Percentiles rank a stretch among this genome's conserved stretches.
phyloP scores from a whole-genome alignment of 2,113 vertebrate species.

The Natator depressus region DNA sequence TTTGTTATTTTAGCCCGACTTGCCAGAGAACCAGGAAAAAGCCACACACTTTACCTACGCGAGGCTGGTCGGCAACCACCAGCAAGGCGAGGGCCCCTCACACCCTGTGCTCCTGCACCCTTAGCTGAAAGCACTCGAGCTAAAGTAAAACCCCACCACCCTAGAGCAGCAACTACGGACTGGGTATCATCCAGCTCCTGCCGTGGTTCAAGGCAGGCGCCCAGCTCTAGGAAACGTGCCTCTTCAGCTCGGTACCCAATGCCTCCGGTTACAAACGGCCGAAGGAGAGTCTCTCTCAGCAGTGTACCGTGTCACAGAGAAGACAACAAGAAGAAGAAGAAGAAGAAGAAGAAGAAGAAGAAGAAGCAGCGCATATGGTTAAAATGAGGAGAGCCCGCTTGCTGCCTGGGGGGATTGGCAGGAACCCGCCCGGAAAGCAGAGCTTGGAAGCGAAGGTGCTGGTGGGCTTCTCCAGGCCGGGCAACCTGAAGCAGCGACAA shows the following conservation, averaged over 20 bases:
- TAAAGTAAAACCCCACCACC: too few relatives aligned
- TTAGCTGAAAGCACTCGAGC: too few relatives aligned
- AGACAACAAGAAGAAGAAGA: conserved; percentile 66
- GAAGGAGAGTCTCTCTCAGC: neutral
- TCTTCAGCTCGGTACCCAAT: neutral
- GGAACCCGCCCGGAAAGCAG: conserved; percentile 52
- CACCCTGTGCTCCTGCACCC: too few relatives aligned
- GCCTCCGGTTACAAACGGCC: neutral
- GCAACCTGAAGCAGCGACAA: conserved; percentile 74
- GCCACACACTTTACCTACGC: neutral
- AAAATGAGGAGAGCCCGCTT: conserved; percentile 49
- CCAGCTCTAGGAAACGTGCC: neutral
- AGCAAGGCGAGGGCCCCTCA: neutral
- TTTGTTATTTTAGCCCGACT: neutral
- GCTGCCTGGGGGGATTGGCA: conserved; percentile 69
- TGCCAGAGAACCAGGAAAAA: too few relatives aligned
- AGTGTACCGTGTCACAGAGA: conserved; percentile 49
- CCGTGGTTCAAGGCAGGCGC: neutral
- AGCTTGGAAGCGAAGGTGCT: conserved; percentile 34
- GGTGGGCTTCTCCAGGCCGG: conserved; percentile 62
- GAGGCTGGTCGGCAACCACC: neutral
- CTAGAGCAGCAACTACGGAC: too few relatives aligned
- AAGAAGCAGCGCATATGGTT: conserved; percentile 70
- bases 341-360: conserved; percentile 26
- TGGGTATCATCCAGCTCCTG: too few relatives aligned